A percentile compares a stretch with the other conserved stretches of the same genome.
Conservation (phyloP, 2,797 vertebrate species). For the Enteromius thamalakanensis region DNA sequence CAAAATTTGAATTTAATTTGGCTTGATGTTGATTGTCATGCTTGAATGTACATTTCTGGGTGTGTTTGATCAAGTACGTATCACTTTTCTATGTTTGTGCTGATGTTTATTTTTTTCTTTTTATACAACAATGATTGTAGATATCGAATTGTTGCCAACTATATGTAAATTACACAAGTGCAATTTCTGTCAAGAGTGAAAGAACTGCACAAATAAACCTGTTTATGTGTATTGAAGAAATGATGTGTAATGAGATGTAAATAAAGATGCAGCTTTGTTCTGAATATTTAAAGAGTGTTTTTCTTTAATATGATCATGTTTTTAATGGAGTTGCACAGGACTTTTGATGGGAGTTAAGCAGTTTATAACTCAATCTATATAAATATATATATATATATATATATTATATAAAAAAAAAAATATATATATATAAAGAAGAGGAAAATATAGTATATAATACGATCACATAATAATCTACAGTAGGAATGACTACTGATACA, state of each 20-base stretch:
- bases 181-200: conserved; percentile 62
- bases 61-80: conserved; percentile 48
- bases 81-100: conserved; percentile 55
- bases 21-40: conserved; percentile 55
- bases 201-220: conserved; percentile 57
- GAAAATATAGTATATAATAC: neutral
- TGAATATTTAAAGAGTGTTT: neutral
- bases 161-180: conserved; percentile 65
- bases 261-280: conserved; percentile 49
- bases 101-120: conserved; percentile 63
- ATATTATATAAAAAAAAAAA: no score
- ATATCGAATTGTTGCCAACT: conserved; percentile 69
- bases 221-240: conserved; percentile 56
- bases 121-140: conserved; percentile 75
- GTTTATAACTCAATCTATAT: no score
- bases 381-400: no score
- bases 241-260: conserved; percentile 64
- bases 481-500: no score
- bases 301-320: neutral
- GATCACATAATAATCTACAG: no score
- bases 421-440: neutral
- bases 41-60: conserved; percentile 54
- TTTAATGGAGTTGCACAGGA: neutral
- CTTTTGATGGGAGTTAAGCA: no score
- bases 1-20: neutral